Base-by-base conservation (phyloP, 1,140 invertebrate species). In the Cardiocondyla obscurior region DNA sequence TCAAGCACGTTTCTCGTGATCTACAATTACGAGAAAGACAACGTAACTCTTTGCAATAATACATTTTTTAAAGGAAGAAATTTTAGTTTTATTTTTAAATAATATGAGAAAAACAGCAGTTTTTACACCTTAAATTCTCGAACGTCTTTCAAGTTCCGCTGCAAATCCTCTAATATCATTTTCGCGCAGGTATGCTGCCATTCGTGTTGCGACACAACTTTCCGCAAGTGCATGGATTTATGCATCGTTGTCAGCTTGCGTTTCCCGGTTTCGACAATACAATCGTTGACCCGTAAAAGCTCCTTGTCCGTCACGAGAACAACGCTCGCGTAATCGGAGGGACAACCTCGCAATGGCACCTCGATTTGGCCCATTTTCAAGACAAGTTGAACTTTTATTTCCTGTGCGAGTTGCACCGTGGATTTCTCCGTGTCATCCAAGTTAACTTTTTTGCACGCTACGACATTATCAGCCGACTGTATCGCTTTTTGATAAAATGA, bases 361-460 rank as follows among this genome's bases (percentile, higher is more conserved):
- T 96, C 96, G 10, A 96, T 94, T 84, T 96, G 94, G 0, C 95
- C 95, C 77, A 95, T 94, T 65, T 95, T 95, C 7, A 96, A 77
- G 4, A 96, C 94, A 33, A 96, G 39, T 69, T 95, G 94, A 7
- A 95, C 51, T 57, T 94, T 90, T 3, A 88, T 87, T 82, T 95
- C 46, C 7, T 73, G 25, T 2, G 36, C 0, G 0, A 57, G n/a
- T 16, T 51, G 55, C 3, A 12, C 0, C 12, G 74, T 6, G 0
- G 36, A 57, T 8, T 51, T 42, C 14, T 79, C 55, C 12, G 39
- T 8, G 8, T 53, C 85, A 12, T 85, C 89, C 12, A 73, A 83
- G 0, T 0, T 44, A 25, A 88, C 79, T 70, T 85, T 87, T 1
- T 85, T 64, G 22, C 79, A 77, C 1, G 55, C 42, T 2, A 89